phyloP scores from a whole-genome alignment of 64 coral and sea anemone species.

The Trachythela sp. region DNA sequence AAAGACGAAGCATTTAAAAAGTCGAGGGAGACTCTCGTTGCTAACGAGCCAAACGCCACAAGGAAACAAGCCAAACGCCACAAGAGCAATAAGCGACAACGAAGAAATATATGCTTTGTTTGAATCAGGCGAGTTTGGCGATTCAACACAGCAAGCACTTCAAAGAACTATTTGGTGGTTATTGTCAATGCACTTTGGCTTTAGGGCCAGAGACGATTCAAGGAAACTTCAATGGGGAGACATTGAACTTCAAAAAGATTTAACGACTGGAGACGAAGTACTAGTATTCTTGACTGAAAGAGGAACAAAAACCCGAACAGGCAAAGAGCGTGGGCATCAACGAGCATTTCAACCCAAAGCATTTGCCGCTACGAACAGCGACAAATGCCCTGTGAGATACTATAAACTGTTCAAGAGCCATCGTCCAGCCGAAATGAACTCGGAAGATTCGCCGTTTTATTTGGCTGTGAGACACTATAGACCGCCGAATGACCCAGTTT shows the following conservation, averaged over 20 bases:
- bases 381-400: not conserved
- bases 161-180: not conserved
- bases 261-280: no score
- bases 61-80: not conserved
- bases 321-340: not conserved
- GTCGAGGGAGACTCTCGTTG: not conserved
- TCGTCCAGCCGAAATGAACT: not conserved
- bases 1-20: conserved; percentile 11
- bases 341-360: not conserved
- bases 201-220: not conserved
- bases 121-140: not conserved
- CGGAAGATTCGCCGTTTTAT: not conserved
- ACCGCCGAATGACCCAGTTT: not conserved
- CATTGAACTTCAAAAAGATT: not conserved
- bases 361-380: not conserved
- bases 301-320: no score
- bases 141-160: not conserved
- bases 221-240: not conserved
- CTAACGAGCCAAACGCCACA: not conserved
- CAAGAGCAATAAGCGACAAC: not conserved
- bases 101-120: not conserved
- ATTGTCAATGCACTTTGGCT: not conserved
- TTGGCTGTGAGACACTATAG: not conserved
- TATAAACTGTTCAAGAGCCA: no score
- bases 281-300: no score